Base-by-base conservation (phyloP, 2,888 invertebrate species). In the Ernsta delagoae region DNA sequence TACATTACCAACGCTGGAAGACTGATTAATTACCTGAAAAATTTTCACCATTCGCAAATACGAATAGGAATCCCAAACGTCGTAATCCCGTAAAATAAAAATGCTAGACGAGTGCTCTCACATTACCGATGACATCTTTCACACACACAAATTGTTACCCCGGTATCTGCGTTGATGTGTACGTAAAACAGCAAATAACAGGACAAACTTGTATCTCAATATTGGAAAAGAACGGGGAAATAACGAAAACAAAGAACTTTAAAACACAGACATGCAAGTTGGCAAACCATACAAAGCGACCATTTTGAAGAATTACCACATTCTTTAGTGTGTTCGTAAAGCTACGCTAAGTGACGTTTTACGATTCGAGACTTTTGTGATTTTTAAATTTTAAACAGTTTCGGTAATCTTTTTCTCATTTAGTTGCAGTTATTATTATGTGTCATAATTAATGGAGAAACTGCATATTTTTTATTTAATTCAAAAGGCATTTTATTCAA, bases 231-330 rank as follows among this genome's bases (percentile, higher is more conserved):
- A 82, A 75, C 74, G 75, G 80, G 80, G 74, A 78, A 85, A 87
- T 82, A 85, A 89, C 74, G 89, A 92, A 89, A 93, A 93, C 92
- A 93, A 93, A 93, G 93, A 88, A 92, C 88, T 89, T 81, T 84
- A 86, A 88, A 91, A 89, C 90, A 90, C 90, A 89, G 92, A 92
- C 91, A 90, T 91, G 91, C 93, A 94, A 94, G 93, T 94, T 94
- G 94, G 94, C 94, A 94, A 94, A 94, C 94, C 93, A 92, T 92
- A 93, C 94, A 92, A 92, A 95, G 95, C 95, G 94, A 95, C 95
- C 95, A 95, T 95, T 95, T 95, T 95, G 95, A 92, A 93, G 92
- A 95, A 95, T 95, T 95, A 95, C 95, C 95, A 95, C 95, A 95
- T 95, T 95, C 95, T 94, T 93, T 91, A 86, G 87, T 85, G 86